Percentiles rank a stretch among this genome's conserved stretches.
Conservation (phyloP, 2,888 invertebrate genomes). For the Coenonympha arcania region DNA sequence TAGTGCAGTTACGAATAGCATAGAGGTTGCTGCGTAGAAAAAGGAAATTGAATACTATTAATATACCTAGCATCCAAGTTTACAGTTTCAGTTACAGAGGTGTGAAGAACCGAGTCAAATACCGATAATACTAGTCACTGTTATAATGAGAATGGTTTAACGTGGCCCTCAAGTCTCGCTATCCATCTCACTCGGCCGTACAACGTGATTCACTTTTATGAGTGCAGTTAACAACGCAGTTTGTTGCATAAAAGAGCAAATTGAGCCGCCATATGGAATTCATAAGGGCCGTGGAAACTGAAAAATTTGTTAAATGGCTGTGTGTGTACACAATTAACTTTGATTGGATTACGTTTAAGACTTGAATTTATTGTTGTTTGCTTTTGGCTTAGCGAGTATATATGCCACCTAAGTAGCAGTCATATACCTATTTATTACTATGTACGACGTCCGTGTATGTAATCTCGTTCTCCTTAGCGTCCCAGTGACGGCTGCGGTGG, state of each 20-base stretch:
- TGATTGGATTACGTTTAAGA: no score
- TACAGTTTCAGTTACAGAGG: no score
- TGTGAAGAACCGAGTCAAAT: neutral
- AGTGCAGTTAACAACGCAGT: slow-evolving; percentile 16
- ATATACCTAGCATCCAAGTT: no score
- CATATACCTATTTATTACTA: no score
- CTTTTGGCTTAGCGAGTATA: no score
- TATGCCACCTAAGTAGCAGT: no score
- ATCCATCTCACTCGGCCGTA: slow-evolving; percentile 14
- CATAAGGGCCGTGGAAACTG: neutral
- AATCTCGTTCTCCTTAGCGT: no score
- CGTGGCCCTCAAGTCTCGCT: slow-evolving; percentile 6
- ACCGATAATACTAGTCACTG: neutral
- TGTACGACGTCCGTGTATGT: no score
- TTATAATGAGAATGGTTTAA: slow-evolving; percentile 10
- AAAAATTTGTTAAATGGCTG: slow-evolving; percentile 1
- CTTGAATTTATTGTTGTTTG: no score
- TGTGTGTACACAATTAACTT: no score
- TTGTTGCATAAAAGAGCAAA: slow-evolving; percentile 9
- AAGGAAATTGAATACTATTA: slow-evolving; percentile 7
- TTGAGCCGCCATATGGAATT: slow-evolving; percentile 1
- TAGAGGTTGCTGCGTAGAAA: slow-evolving; percentile 10
- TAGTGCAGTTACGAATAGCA: no score
- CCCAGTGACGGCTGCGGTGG: no score
- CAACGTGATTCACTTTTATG: slow-evolving; percentile 23